phyloP scores from a whole-genome alignment of 1,140 invertebrate species.

The Sinella curviseta region DNA sequence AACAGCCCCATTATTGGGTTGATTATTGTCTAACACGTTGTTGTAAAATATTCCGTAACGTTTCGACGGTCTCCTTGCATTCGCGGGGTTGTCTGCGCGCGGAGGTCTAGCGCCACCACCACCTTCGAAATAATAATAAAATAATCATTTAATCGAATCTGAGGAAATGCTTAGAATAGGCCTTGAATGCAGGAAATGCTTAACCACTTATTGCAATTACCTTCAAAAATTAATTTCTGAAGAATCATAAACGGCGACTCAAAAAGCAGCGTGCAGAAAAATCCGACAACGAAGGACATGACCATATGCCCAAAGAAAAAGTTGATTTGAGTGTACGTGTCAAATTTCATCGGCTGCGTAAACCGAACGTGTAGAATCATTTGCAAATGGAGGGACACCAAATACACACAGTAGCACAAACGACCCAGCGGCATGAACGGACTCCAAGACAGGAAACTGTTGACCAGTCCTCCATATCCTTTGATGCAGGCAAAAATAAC shows the following conservation, averaged over 20 bases:
- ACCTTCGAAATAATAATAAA: not conserved
- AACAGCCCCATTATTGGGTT: not conserved
- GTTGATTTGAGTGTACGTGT: slow-evolving; percentile 30
- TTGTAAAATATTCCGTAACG: not conserved
- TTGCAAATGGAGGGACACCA: slow-evolving; percentile 52
- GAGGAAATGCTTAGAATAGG: too few relatives aligned
- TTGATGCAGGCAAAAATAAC: slow-evolving; percentile 61
- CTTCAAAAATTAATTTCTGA: slow-evolving; percentile 49
- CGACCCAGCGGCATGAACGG: slow-evolving; percentile 69
- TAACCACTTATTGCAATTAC: too few relatives aligned
- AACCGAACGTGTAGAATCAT: slow-evolving; percentile 23
- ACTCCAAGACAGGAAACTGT: slow-evolving; percentile 66
- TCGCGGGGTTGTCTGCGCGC: not conserved
- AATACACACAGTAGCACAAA: slow-evolving; percentile 70
- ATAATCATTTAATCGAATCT: too few relatives aligned
- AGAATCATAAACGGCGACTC: slow-evolving; percentile 52
- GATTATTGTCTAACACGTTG: not conserved
- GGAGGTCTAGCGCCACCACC: not conserved
- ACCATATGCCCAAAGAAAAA: slow-evolving; percentile 29
- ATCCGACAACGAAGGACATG: slow-evolving; percentile 44
- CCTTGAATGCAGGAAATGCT: too few relatives aligned
- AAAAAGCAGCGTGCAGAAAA: slow-evolving; percentile 49
- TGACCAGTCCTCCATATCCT: slow-evolving; percentile 64
- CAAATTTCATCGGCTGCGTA: slow-evolving; percentile 26
- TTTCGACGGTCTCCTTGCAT: not conserved